phyloP scores from a whole-genome alignment of 2,113 vertebrate genomes.

The Thunnus thynnus region DNA sequence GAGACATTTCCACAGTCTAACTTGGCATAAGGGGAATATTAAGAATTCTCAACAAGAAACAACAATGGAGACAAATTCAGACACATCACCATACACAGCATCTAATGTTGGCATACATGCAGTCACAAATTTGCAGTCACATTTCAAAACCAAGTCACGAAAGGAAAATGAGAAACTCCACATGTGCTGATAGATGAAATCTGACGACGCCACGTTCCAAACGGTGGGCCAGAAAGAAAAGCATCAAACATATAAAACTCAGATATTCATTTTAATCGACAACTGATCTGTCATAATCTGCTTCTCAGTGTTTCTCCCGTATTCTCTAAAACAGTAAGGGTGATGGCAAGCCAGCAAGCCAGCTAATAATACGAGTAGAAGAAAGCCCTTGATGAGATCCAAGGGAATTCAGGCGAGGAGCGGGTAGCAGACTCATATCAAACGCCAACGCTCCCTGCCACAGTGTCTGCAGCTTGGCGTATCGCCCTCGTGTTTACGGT shows the following conservation, averaged over 20 bases:
- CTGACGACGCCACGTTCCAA: neutral
- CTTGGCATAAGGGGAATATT: too few relatives aligned
- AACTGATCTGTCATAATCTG: conserved; percentile 16
- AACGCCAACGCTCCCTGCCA: conserved; percentile 63
- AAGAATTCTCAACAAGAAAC: too few relatives aligned
- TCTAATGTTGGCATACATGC: neutral
- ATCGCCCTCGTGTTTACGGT: conserved; percentile 58
- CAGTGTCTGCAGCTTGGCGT: conserved; percentile 64
- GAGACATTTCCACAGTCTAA: too few relatives aligned
- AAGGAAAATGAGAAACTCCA: neutral
- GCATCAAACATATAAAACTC: neutral
- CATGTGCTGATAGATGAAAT: neutral
- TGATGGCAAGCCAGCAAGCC: conserved; percentile 52
- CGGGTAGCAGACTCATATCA: conserved; percentile 56
- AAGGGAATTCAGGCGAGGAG: conserved; percentile 64
- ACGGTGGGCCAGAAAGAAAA: conserved; percentile 2
- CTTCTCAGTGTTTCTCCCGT: conserved; percentile 12
- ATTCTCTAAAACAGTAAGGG: conserved; percentile 33
- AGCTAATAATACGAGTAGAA: conserved; percentile 67
- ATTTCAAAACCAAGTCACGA: neutral
- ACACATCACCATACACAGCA: too few relatives aligned
- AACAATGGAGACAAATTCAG: too few relatives aligned
- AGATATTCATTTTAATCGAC: conserved; percentile 7
- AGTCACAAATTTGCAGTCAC: neutral
- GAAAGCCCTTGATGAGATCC: conserved; percentile 76